Base-by-base conservation (phyloP, 2,888 invertebrate species). In the Ptilodon capucinus region DNA sequence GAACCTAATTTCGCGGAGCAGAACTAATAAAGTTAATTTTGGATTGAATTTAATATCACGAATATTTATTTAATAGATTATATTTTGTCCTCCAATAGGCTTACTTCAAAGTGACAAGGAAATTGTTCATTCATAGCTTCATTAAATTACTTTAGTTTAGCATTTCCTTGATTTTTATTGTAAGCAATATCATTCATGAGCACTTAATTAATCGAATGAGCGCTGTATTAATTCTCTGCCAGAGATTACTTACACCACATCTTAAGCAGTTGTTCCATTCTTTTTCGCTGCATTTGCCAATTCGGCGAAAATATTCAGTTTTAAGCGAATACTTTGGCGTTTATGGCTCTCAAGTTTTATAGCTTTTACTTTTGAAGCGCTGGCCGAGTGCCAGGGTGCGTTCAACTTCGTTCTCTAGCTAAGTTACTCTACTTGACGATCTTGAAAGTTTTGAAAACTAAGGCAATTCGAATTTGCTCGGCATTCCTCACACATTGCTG, bases 21-120 rank as follows among this genome's bases (percentile, higher is more conserved):
- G 23, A 17, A 34, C 40, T 58, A 44, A 55, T 45, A 23, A 50
- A 64, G 39, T 54, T 57, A 44, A 40, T 51, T 40, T 23, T n/a
- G n/a, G 41, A 50, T 40, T 42, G 42, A 40, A 50, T 59, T 46
- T 39, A 36, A 44, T 47, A 46, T 36, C 14, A 35, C 35, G 32
- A 41, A 46, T 60, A 52, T 56, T 58, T 32, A 44, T 40, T 36
- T 8, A 25, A n/a, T 16, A 42, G 18, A 48, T 50, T 42, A 40
- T 47, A 48, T 51, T n/a, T 49, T 40, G 34, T 48, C 30, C 36
- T 19, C 25, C 42, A 44, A 46, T 41, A 23, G 18, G 14, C 19
- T 19, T 13, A 16, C 23, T 38, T 40, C 7, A 9, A 21, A 40
- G 43, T 28, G 38, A 51, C 28, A n/a, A 30, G 17, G 28, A 13